Conservation (phyloP, 2,888 invertebrate species). For the Epiblema foenella region DNA sequence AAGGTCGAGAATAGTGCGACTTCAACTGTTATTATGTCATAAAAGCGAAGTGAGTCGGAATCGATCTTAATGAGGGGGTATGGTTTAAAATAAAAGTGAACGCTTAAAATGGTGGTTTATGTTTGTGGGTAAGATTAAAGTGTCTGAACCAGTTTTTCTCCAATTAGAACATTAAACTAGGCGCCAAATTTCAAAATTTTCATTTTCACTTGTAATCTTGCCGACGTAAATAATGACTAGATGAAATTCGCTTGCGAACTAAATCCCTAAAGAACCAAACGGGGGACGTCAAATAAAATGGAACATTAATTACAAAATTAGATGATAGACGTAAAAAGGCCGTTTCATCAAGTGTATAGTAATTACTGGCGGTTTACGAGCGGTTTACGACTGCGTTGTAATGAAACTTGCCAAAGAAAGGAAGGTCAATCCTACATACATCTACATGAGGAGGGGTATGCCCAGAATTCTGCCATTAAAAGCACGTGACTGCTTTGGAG, state of each 20-base stretch:
- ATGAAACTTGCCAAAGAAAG: slow-evolving; percentile 20
- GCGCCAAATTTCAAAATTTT: too few species aligned
- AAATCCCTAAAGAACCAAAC: slow-evolving; percentile 5
- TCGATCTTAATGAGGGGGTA: slow-evolving; percentile 4
- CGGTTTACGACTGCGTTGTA: slow-evolving; percentile 28
- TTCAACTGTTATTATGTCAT: slow-evolving; percentile 29
- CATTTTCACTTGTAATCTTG: too few species aligned
- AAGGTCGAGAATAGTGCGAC: slow-evolving; percentile 4
- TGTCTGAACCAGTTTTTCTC: slow-evolving; percentile 1
- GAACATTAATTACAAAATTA: slow-evolving; percentile 37
- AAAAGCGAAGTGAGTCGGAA: slow-evolving; percentile 24
- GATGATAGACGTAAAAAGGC: slow-evolving; percentile 39
- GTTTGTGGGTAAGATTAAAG: not conserved
- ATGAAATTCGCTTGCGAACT: too few species aligned
- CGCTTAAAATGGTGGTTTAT: slow-evolving; percentile 6
- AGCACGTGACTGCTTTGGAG: too few species aligned
- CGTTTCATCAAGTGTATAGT: slow-evolving; percentile 40
- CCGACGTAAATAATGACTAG: too few species aligned
- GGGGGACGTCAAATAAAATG: slow-evolving; percentile 19
- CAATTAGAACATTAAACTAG: too few species aligned
- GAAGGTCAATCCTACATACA: not conserved
- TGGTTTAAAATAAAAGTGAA: slow-evolving; percentile 22
- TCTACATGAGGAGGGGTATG: not conserved
- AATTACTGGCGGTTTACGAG: slow-evolving; percentile 37
- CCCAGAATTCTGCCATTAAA: not conserved